Percentiles rank a stretch among this genome's conserved stretches.
Evolutionary conservation across 2,113 vertebrate genomes (phyloP).

Genomic region (Chionomys nivalis): DNA sequence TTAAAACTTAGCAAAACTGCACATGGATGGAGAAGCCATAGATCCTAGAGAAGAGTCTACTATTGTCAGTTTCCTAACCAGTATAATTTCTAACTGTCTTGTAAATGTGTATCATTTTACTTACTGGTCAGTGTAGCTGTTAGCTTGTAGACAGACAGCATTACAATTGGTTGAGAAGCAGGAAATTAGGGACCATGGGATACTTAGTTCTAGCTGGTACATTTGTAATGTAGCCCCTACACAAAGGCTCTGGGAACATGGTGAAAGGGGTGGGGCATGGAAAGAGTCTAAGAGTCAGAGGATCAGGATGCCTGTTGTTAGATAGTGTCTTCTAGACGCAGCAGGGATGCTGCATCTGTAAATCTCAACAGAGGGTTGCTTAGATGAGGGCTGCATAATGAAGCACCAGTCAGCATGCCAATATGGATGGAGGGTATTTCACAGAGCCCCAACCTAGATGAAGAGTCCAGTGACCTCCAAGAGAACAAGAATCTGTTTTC

Average conservation of each 20-base stretch:
- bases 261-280: background rate
- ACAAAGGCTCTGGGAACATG: background rate
- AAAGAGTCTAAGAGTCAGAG: background rate
- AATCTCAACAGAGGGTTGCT: background rate
- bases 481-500: background rate
- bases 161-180: background rate
- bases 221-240: background rate
- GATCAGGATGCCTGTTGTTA: background rate
- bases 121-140: background rate
- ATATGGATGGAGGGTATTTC: background rate
- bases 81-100: background rate
- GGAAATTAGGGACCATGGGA: background rate
- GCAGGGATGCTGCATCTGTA: background rate
- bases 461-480: background rate
- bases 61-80: background rate
- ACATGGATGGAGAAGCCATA: background rate
- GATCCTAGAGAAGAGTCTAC: background rate
- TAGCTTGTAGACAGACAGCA: background rate
- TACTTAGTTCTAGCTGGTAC: background rate
- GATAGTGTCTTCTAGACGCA: background rate
- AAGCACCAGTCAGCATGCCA: background rate
- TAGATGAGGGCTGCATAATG: background rate
- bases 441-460: background rate
- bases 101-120: background rate
- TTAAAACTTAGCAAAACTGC: background rate